Evolutionary conservation across 2,888 invertebrate species (phyloP).

Genomic region (Litoditis marina): DNA sequence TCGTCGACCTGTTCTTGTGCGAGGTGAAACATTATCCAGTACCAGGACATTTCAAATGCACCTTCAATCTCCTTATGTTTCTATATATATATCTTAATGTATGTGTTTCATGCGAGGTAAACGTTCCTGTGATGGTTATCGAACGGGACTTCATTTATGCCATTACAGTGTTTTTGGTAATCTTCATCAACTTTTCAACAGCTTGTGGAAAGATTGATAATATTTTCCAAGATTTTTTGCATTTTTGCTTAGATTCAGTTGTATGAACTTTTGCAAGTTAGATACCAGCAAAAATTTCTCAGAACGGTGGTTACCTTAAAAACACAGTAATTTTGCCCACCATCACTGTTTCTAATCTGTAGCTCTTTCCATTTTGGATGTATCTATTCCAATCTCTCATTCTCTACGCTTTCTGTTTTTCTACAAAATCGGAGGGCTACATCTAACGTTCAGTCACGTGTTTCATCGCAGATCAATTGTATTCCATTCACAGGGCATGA

Average conservation of each 20-base stretch:
- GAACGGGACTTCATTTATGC: no score
- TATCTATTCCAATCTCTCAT: no score
- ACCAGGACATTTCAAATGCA: not conserved
- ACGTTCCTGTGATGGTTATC: no score
- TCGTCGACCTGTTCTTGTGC: constrained; percentile 86
- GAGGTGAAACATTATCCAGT: constrained; percentile 62
- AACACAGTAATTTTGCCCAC: no score
- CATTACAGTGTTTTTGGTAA: no score
- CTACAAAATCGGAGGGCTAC: not conserved
- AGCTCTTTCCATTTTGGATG: not conserved
- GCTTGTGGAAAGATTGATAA: not conserved
- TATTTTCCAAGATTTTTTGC: not conserved
- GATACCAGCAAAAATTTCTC: no score
- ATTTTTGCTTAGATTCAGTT: not conserved
- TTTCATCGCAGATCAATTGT: no score
- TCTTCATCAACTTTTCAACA: not conserved
- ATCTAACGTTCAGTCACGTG: not conserved
- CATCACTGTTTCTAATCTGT: not conserved
- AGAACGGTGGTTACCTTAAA: no score
- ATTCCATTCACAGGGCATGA: constrained; percentile 89
- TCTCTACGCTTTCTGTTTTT: not conserved
- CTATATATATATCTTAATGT: no score
- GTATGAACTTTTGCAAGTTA: not conserved
- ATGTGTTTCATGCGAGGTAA: no score
- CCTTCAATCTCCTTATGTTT: no score